Evolutionary conservation across 1,140 invertebrate species (phyloP).

Genomic region (Eurosta solidaginis): DNA sequence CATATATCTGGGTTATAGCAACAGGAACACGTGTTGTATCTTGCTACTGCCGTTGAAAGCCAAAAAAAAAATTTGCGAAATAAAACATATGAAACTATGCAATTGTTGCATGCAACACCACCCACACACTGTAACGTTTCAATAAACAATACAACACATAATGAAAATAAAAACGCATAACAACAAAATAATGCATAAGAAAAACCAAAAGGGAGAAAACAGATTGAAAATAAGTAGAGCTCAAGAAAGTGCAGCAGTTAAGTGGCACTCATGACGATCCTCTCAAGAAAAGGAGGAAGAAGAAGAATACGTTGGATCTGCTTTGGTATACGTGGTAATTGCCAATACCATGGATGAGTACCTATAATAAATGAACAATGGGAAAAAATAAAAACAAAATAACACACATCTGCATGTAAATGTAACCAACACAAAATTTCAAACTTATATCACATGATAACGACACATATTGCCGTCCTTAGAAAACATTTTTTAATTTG

Average conservation of each 20-base stretch:
- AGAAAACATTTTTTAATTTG: too few relatives aligned
- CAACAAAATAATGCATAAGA: neutral
- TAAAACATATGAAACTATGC: slow-evolving; percentile 15
- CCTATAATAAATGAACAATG: neutral
- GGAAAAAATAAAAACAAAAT: neutral
- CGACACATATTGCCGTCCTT: too few relatives aligned
- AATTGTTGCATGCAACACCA: slow-evolving; percentile 29
- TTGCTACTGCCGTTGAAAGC: neutral
- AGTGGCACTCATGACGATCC: neutral
- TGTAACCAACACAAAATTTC: too few relatives aligned
- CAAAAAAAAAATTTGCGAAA: neutral
- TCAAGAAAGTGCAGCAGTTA: slow-evolving; percentile 23
- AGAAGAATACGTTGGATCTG: neutral
- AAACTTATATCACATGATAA: too few relatives aligned
- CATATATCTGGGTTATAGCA: neutral
- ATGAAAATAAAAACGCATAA: neutral
- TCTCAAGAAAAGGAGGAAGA: neutral
- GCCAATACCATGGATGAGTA: slow-evolving; percentile 11
- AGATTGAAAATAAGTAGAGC: slow-evolving; percentile 21
- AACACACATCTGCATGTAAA: too few relatives aligned
- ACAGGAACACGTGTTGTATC: too few relatives aligned
- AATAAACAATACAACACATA: neutral
- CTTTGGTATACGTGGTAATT: neutral
- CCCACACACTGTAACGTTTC: slow-evolving; percentile 20
- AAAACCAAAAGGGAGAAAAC: neutral